These are phyloP conservation scores for Leptarthrus brevirostris DNA, from an alignment of 2,888 invertebrate genomes.

Conservation along the genomic window DNA sequence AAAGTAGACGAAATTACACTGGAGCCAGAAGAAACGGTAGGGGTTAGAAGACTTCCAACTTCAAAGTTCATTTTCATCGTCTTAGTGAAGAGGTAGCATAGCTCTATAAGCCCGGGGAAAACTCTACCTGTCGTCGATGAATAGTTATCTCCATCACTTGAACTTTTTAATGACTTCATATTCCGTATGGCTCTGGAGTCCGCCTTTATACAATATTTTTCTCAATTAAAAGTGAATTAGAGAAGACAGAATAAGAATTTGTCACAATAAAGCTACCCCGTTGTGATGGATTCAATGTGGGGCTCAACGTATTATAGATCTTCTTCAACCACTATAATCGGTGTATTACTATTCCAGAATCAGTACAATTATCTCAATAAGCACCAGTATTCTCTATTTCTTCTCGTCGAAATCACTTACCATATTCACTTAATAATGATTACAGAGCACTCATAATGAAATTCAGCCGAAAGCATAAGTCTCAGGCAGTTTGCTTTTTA, in stretches of 20 bases:
- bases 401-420: not conserved
- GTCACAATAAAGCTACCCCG: no score
- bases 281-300: not conserved
- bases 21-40: not conserved
- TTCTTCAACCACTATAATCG: no score
- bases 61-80: slow-evolving; percentile 24
- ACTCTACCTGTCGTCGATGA: slow-evolving; percentile 34
- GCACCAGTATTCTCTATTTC: not conserved
- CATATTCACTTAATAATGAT: slow-evolving; percentile 19
- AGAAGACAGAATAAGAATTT: no score
- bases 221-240: slow-evolving; percentile 21
- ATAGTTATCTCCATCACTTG: slow-evolving; percentile 4
- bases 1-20: not conserved
- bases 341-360: no score
- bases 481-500: slow-evolving; percentile 15
- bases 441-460: slow-evolving; percentile 12
- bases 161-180: slow-evolving; percentile 34
- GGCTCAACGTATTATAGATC: no score
- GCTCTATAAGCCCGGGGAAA: not conserved
- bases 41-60: not conserved
- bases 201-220: not conserved
- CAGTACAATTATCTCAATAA: no score
- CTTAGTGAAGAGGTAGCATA: not conserved
- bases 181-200: slow-evolving; percentile 31
- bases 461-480: slow-evolving; percentile 1